A percentile compares a stretch with the other conserved stretches of the same genome.
phyloP scores from a whole-genome alignment of 1,140 invertebrate species.

The Ylistrum balloti region DNA sequence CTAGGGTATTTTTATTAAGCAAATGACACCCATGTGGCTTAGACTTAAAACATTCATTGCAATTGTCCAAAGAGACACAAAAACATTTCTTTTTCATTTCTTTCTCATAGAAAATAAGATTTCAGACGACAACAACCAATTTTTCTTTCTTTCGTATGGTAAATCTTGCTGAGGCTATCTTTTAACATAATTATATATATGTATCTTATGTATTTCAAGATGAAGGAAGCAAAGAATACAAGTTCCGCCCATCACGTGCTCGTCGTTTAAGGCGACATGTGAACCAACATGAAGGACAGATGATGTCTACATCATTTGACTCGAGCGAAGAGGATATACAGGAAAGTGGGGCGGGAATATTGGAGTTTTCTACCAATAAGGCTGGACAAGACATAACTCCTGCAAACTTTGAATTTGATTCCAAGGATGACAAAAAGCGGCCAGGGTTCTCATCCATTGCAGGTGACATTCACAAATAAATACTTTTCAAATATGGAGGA shows the following conservation, averaged over 20 bases:
- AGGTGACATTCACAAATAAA: conserved; percentile 77
- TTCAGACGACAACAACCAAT: no score
- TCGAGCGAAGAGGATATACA: conserved; percentile 80
- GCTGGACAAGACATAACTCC: conserved; percentile 94
- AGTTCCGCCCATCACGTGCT: conserved; percentile 65
- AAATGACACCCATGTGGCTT: no score
- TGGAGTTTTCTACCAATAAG: conserved; percentile 94
- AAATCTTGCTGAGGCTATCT: no score
- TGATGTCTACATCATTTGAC: conserved; percentile 72
- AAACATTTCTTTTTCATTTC: no score
- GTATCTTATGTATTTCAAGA: background rate
- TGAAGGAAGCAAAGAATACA: conserved; percentile 48
- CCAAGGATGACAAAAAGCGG: conserved; percentile 73
- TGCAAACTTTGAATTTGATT: conserved; percentile 87
- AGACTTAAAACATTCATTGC: no score
- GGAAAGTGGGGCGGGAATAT: conserved; percentile 82
- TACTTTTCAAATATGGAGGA: no score
- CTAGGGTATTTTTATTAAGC: no score
- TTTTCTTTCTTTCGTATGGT: no score
- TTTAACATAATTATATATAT: no score
- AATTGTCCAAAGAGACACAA: no score
- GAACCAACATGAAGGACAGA: conserved; percentile 63
- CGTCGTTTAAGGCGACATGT: conserved; percentile 53
- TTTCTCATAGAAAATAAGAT: no score
- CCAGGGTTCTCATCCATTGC: conserved; percentile 83